Conservation (phyloP, 2,797 vertebrate genomes). For the Hoplostethus mediterraneus region DNA sequence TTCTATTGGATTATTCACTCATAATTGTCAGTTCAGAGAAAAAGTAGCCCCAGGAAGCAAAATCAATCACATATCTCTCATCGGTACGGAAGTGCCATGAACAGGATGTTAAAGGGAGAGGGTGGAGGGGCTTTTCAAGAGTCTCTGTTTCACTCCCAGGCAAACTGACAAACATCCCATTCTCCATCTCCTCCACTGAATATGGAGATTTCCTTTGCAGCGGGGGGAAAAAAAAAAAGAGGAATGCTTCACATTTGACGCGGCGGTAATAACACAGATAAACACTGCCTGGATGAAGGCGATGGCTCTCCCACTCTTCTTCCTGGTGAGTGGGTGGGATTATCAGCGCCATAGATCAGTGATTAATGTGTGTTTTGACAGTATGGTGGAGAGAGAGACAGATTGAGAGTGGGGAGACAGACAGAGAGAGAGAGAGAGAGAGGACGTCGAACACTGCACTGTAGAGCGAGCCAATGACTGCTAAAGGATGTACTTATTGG, state of each 20-base stretch:
- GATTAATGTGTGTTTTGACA: conserved; percentile 63
- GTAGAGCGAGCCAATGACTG: conserved; percentile 19
- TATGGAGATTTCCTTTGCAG: conserved; percentile 48
- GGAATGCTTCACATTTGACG: conserved; percentile 39
- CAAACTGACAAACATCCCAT: conserved; percentile 60
- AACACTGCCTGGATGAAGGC: conserved; percentile 52
- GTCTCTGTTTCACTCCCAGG: conserved; percentile 51
- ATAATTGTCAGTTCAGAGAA: conserved; percentile 64
- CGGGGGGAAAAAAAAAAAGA: conserved; percentile 37
- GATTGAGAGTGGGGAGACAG: background rate
- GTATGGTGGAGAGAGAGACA: conserved; percentile 21
- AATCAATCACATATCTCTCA: conserved; percentile 70
- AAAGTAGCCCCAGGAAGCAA: conserved; percentile 58
- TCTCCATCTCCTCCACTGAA: conserved; percentile 32
- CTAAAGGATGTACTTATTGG: conserved; percentile 1
- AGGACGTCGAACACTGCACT: conserved; percentile 41
- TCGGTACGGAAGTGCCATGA: conserved; percentile 61
- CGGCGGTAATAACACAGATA: conserved; percentile 66
- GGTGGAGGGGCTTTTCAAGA: conserved; percentile 19
- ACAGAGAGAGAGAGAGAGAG: background rate
- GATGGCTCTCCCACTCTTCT: conserved; percentile 36
- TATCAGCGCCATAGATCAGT: conserved; percentile 67
- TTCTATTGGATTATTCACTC: conserved; percentile 50
- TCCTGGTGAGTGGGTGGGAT: conserved; percentile 51
- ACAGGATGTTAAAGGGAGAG: conserved; percentile 53